Conservation (phyloP, 1,140 invertebrate genomes). For the Mizuhopecten yessoensis region DNA sequence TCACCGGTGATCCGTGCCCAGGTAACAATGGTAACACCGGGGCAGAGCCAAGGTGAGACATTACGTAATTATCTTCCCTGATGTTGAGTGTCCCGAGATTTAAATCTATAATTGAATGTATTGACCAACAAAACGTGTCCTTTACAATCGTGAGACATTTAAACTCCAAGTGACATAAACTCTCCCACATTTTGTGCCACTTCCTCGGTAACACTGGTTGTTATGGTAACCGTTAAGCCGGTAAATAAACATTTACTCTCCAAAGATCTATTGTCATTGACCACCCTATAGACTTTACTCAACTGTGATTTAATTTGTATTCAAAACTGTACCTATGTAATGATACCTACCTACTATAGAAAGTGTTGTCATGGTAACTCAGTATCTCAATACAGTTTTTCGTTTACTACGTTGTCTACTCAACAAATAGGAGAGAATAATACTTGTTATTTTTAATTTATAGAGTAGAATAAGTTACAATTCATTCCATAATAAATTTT, state of each 20-base stretch:
- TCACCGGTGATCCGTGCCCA: not conserved
- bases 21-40: not conserved
- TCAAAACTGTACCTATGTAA: not conserved
- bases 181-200: not conserved
- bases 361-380: not conserved
- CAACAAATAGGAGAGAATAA: too few species aligned
- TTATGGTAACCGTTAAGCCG: not conserved
- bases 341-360: not conserved
- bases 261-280: not conserved
- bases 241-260: not conserved
- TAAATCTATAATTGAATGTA: constrained; percentile 40
- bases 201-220: not conserved
- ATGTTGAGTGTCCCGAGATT: not conserved
- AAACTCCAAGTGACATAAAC: not conserved
- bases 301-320: not conserved
- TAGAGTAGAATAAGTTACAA: too few species aligned
- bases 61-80: constrained; percentile 7
- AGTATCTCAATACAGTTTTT: too few species aligned
- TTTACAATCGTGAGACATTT: too few species aligned
- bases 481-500: too few species aligned
- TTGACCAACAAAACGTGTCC: not conserved
- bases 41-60: not conserved
- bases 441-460: too few species aligned
- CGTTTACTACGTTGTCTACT: too few species aligned
- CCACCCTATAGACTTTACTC: not conserved